Base-by-base conservation (phyloP, 2,888 invertebrate genomes). In the Celastrina argiolus region DNA sequence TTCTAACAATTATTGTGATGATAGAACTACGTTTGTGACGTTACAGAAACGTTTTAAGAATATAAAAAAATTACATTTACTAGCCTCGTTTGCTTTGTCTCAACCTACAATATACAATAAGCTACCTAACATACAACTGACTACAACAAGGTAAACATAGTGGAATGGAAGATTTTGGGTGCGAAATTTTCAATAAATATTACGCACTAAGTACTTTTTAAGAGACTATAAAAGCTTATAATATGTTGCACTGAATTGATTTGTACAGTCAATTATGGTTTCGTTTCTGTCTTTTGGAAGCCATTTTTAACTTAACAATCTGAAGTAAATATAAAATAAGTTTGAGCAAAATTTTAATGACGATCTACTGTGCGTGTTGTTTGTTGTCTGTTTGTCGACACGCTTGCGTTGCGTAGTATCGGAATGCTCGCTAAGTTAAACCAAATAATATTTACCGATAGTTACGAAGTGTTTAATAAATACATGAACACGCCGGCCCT, bases 31-130 rank as follows among this genome's bases (percentile, higher is more conserved):
- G 34, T 61, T 61, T 61, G 61, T 39, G 61, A 61, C 61, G 34
- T 61, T n/a, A 64, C 61, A 41, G 63, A 65, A 67, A 59, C 64
- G 56, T 61, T 22, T 28, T 34, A 42, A 61, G 39, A 63, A 36
- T 41, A 36, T 63, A 14, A 56, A n/a, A 36, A 41, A 63, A 26
- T 18, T 56, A 58, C 41, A 67, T 45, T 34, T 66, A 63, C 77
- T 87, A 89, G 89, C 88, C 89, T 89, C 88, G 72, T 83, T 75
- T 72, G 84, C 88, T 88, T 89, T 87, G 89, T 88, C 89, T 76
- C 74, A 76, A 77, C 77, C 83, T 82, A 80, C 73, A 80, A 75
- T 81, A 80, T 79, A 83, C 79, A 82, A 71, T 75, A 74, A 78
- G 75, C 81, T 85, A 83, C 79, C 74, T 75, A 78, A 81, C 78